Base-by-base conservation (phyloP, 2,797 vertebrate genomes). In the Neosalanx taihuensis region DNA sequence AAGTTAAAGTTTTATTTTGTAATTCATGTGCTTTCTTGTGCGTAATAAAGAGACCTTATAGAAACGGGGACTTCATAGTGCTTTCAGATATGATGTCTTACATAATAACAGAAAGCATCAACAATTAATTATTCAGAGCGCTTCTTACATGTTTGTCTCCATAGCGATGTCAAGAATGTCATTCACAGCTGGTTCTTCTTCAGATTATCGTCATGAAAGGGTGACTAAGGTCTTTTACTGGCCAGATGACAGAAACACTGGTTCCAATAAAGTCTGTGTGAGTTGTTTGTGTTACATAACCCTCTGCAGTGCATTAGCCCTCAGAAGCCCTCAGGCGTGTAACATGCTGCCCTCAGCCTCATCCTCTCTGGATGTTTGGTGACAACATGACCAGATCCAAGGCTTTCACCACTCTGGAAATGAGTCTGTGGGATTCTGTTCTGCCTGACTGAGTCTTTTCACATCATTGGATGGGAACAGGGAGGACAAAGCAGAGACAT, bases 221-320 rank as follows among this genome's bases (percentile, higher is more conserved):
- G 9, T 41, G 2, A 41, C 12, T 12, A 41, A 41, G 37, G 37
- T 10, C 37, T 12, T 9, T 41, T 41, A 12, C 37, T 9, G 3
- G 37, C 9, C 10, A 41, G 37, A 41, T 12, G 10, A 41, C 10
- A 12, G 37, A 12, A 41, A 70, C 71, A 64, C 4, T 30, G 1
- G 73, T 80, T 71, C 15, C 0, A 5, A 56, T 56, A 7, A 56
- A 73, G 23, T 30, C 0, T 3, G 1, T 7, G 41, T 46, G 41
- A 46, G 9, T 46, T 46, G 41, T 77, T 65, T 71, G n/a, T 31
- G 74, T 91, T 90, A 89, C 75, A 73, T 92, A 89, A 90, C 77
- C 80, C 51, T 35, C 87, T 82, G 89, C 87, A 88, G 79, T 61
- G 35, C 77, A 74, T 88, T 87, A 86, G 84, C 89, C 87, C 87